phyloP scores from a whole-genome alignment of 1,140 invertebrate genomes.

The Druon quercuslanigerum region DNA sequence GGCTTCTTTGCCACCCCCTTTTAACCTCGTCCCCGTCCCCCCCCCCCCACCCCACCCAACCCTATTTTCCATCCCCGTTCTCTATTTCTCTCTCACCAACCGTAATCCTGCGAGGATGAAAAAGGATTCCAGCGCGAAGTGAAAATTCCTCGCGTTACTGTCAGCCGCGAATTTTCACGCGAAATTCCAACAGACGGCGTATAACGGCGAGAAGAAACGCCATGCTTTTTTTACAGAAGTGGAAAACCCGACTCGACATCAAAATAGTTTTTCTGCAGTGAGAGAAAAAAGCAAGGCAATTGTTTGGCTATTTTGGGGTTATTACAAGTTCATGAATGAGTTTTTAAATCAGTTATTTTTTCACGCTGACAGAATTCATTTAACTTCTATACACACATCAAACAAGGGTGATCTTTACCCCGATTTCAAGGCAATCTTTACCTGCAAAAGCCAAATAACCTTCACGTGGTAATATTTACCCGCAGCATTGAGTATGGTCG shows the following conservation, averaged over 20 bases:
- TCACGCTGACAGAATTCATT: too few species aligned
- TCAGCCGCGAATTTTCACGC: conserved; percentile 25
- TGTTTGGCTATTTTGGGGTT: conserved; percentile 1
- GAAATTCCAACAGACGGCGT: conserved; percentile 15
- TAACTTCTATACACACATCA: too few species aligned
- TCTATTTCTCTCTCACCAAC: conserved; percentile 6
- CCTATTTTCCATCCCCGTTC: neutral
- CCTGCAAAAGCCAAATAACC: too few species aligned
- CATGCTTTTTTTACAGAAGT: neutral
- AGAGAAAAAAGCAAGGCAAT: neutral
- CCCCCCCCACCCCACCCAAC: too few species aligned
- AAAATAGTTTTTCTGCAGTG: neutral
- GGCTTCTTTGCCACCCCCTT: conserved; percentile 30
- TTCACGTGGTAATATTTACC: too few species aligned
- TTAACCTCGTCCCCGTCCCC: neutral
- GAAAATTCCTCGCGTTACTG: conserved; percentile 29
- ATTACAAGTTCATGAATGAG: neutral
- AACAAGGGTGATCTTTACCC: too few species aligned
- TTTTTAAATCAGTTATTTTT: neutral
- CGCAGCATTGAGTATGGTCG: too few species aligned
- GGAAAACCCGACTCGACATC: conserved; percentile 14
- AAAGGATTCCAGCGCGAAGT: conserved; percentile 12
- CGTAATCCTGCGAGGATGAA: conserved; percentile 7
- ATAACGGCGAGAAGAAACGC: conserved; percentile 5
- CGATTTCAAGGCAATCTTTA: too few species aligned